A percentile compares a stretch with the other conserved stretches of the same genome.
Evolutionary conservation across 2,888 invertebrate genomes (phyloP).

Genomic region (Uloborus plumipes): DNA sequence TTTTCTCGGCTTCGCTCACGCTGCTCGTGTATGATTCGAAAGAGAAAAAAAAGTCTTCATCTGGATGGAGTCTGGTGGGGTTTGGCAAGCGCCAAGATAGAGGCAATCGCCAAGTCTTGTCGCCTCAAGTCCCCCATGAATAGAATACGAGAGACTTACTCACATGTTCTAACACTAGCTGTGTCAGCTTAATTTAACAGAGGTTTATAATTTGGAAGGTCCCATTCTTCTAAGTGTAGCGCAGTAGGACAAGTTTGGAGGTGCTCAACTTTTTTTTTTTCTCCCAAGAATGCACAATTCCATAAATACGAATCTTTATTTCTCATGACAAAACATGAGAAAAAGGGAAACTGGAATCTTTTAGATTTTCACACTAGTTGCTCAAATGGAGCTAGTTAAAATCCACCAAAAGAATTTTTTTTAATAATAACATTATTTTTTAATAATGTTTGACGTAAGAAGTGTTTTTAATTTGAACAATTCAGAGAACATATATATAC

Average conservation of each 20-base stretch:
- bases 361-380: no score
- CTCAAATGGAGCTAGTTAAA: no score
- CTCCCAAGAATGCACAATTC: no score
- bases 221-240: constrained; percentile 17
- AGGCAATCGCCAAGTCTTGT: constrained; percentile 20
- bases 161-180: constrained; percentile 1
- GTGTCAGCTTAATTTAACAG: constrained; percentile 44
- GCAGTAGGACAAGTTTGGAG: not conserved
- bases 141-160: constrained; percentile 25
- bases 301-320: no score
- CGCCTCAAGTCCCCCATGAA: constrained; percentile 29
- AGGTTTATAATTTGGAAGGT: constrained; percentile 32
- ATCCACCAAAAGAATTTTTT: no score
- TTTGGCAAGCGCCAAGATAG: constrained; percentile 45
- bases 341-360: no score
- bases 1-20: not conserved
- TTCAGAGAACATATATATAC: no score
- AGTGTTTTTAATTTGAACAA: no score
- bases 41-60: not conserved
- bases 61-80: not conserved
- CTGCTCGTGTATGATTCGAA: not conserved
- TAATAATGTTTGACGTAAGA: no score
- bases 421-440: no score
- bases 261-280: no score
- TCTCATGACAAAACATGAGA: no score